These are phyloP conservation scores for Petrolisthes manimaculis DNA, from an alignment of 2,888 invertebrate genomes.

Conservation along the genomic window DNA sequence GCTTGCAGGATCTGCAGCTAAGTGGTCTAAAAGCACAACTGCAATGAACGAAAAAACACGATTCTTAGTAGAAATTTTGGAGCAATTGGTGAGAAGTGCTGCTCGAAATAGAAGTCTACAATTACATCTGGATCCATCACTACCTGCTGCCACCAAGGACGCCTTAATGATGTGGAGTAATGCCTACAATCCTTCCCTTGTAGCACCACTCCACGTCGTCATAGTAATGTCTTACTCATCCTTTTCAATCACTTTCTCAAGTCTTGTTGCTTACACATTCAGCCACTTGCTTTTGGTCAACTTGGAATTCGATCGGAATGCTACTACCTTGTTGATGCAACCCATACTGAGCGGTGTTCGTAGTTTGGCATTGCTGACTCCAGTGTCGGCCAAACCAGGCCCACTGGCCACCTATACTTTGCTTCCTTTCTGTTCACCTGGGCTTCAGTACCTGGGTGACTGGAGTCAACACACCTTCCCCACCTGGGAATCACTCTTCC, in stretches of 20 bases:
- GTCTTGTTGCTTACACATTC: neutral
- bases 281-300: conserved; percentile 2
- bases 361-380: neutral
- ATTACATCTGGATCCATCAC: too few species aligned
- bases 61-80: too few species aligned
- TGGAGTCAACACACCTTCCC: neutral
- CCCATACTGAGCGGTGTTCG: neutral
- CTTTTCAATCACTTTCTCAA: too few species aligned
- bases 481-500: conserved; percentile 10
- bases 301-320: neutral
- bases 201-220: neutral
- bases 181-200: too few species aligned
- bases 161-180: too few species aligned
- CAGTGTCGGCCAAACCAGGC: neutral
- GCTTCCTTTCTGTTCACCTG: neutral
- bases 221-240: neutral
- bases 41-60: too few species aligned
- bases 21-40: too few species aligned
- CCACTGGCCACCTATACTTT: conserved; percentile 9
- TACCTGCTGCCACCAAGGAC: too few species aligned
- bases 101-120: too few species aligned
- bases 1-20: too few species aligned
- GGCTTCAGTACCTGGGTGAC: neutral
- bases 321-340: neutral
- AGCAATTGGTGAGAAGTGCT: too few species aligned